phyloP scores from a whole-genome alignment of 2,888 invertebrate species.

The Coecobrya sp. region DNA sequence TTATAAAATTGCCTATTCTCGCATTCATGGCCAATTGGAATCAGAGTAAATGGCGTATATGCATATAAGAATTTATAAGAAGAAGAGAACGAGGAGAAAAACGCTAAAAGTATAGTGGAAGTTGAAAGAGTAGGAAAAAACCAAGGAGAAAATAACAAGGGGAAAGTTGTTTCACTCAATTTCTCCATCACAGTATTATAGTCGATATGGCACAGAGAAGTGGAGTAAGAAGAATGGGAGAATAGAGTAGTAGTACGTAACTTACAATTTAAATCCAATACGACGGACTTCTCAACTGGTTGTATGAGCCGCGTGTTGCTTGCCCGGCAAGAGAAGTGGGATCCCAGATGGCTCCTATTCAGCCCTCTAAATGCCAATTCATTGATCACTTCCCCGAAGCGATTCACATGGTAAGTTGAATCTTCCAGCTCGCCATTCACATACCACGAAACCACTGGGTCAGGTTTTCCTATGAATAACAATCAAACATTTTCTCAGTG shows the following conservation, averaged over 20 bases:
- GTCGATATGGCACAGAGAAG: neutral
- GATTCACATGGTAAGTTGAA: constrained; percentile 85
- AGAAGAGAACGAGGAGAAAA: neutral
- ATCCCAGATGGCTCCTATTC: constrained; percentile 86
- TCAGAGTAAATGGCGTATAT: constrained; percentile 38
- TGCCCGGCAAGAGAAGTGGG: constrained; percentile 86
- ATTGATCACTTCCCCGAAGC: constrained; percentile 86
- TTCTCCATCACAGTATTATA: neutral
- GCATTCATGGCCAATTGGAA: constrained; percentile 72
- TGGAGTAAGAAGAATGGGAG: constrained; percentile 8
- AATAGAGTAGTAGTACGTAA: constrained; percentile 56
- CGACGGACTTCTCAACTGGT: constrained; percentile 86
- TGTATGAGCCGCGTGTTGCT: constrained; percentile 86
- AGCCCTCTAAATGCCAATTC: constrained; percentile 85
- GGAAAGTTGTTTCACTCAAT: constrained; percentile 29
- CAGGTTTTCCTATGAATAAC: constrained; percentile 87
- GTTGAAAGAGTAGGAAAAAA: neutral
- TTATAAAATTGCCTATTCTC: constrained; percentile 38
- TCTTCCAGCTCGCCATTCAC: constrained; percentile 86
- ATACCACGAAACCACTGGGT: constrained; percentile 85
- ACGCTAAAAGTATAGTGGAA: neutral
- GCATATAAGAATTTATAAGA: neutral
- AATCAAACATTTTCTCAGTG: constrained; percentile 77
- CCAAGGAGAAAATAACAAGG: neutral
- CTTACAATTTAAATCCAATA: constrained; percentile 86